Evolutionary conservation across 2,797 vertebrate species (phyloP).

Genomic region (Hephaestus fuliginosus): DNA sequence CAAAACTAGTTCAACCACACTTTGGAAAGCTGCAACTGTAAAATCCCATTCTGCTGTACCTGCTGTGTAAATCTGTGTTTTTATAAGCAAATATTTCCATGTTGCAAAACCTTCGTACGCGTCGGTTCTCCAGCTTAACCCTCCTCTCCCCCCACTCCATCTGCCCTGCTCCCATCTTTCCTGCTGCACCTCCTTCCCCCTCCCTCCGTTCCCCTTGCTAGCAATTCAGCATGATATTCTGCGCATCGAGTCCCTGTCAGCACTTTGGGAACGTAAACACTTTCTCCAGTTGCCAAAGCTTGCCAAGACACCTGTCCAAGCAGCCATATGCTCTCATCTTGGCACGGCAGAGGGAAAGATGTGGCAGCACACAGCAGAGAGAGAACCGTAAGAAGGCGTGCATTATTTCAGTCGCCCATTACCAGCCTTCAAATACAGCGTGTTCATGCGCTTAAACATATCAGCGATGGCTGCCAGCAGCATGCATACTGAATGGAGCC

Average conservation of each 20-base stretch:
- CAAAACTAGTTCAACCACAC: conserved; percentile 18
- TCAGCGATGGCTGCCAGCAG: conserved; percentile 66
- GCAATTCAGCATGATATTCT: conserved; percentile 71
- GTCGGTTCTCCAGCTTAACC: conserved; percentile 45
- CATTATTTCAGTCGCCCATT: conserved; percentile 41
- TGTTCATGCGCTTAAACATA: conserved; percentile 53
- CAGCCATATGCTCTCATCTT: conserved; percentile 63
- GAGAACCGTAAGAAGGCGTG: conserved; percentile 24
- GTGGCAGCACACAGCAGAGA: conserved; percentile 36
- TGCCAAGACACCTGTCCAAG: conserved; percentile 79
- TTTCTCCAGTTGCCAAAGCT: conserved; percentile 74
- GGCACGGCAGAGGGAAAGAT: conserved; percentile 39
- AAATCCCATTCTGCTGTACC: neutral
- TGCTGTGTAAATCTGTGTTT: conserved; percentile 11
- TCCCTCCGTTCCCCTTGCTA: conserved; percentile 37
- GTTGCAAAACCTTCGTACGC: conserved; percentile 32
- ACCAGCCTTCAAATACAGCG: conserved; percentile 38
- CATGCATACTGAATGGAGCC: conserved; percentile 66
- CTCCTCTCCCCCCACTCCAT: conserved; percentile 44
- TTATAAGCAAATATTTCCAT: conserved; percentile 19
- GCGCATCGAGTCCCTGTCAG: conserved; percentile 66
- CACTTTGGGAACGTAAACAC: conserved; percentile 76
- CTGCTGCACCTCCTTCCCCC: conserved; percentile 29
- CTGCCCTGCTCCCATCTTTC: conserved; percentile 52
- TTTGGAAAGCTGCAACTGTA: neutral